phyloP scores from a whole-genome alignment of 2,113 vertebrate species.

The Urocolius indicus region DNA sequence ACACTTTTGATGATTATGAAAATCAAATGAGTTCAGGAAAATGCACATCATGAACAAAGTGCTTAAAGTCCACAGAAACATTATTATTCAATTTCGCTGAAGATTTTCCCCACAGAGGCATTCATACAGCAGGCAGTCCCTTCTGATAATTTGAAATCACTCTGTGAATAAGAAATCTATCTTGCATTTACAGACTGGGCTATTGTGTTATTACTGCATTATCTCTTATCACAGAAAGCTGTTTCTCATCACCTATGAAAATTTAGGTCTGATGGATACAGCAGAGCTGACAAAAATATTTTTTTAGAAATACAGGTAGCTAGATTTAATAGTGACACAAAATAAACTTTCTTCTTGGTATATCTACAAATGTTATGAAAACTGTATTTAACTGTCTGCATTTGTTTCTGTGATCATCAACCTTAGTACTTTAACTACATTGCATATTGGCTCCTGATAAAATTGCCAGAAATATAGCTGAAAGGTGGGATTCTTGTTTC shows the following conservation, averaged over 20 bases:
- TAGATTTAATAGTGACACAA: neutral
- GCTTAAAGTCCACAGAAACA: neutral
- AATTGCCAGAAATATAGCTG: neutral
- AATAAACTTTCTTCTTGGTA: neutral
- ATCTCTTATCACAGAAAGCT: neutral
- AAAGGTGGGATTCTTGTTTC: neutral
- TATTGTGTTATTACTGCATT: neutral
- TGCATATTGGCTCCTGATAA: neutral
- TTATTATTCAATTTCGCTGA: neutral
- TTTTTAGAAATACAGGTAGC: neutral
- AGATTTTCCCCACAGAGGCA: neutral
- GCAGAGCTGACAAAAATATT: neutral
- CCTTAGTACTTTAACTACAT: neutral
- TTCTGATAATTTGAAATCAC: neutral
- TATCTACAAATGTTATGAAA: neutral
- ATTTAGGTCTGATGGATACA: neutral
- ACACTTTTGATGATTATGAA: neutral
- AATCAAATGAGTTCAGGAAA: conserved; percentile 3
- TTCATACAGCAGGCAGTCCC: neutral
- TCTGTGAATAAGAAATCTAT: neutral
- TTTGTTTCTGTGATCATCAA: neutral
- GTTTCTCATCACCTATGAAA: neutral
- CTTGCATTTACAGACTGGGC: neutral
- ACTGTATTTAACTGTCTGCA: neutral
- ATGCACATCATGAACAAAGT: neutral